Conservation (phyloP, 2,888 invertebrate genomes). For the Hoplodrina blanda region DNA sequence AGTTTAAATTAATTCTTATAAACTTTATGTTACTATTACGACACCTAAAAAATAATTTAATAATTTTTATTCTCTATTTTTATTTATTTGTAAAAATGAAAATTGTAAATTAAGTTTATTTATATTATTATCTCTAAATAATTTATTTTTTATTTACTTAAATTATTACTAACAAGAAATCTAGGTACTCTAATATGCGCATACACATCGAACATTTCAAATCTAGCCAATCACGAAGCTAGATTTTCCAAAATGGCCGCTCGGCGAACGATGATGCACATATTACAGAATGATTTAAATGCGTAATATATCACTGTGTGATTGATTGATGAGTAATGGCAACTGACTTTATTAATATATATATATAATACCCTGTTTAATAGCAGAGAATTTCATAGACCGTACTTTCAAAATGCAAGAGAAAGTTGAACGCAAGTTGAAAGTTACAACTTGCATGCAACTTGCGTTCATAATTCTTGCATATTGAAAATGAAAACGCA, state of each 20-base stretch:
- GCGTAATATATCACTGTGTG: constrained; percentile 51
- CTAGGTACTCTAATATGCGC: constrained; percentile 60
- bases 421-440: not conserved
- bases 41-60: not conserved
- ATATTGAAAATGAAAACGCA: not conserved
- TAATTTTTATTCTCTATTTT: not conserved
- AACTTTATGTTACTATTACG: not conserved
- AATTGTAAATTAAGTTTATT: constrained; percentile 19
- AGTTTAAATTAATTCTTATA: constrained; percentile 2
- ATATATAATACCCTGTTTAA: not conserved
- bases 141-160: constrained; percentile 2
- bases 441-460: too few species aligned
- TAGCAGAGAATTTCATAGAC: too few species aligned
- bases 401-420: constrained; percentile 3
- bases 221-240: constrained; percentile 25
- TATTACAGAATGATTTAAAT: constrained; percentile 56
- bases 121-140: constrained; percentile 13
- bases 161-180: constrained; percentile 36
- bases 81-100: constrained; percentile 9
- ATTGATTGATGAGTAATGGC: constrained; percentile 28
- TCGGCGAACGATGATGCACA: constrained; percentile 51
- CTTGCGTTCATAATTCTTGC: constrained; percentile 13
- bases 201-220: constrained; percentile 54
- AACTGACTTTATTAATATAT: constrained; percentile 40
- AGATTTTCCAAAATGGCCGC: constrained; percentile 49